Evolutionary conservation across 2,797 vertebrate genomes (phyloP).

Genomic region (Muscicapa comitata): DNA sequence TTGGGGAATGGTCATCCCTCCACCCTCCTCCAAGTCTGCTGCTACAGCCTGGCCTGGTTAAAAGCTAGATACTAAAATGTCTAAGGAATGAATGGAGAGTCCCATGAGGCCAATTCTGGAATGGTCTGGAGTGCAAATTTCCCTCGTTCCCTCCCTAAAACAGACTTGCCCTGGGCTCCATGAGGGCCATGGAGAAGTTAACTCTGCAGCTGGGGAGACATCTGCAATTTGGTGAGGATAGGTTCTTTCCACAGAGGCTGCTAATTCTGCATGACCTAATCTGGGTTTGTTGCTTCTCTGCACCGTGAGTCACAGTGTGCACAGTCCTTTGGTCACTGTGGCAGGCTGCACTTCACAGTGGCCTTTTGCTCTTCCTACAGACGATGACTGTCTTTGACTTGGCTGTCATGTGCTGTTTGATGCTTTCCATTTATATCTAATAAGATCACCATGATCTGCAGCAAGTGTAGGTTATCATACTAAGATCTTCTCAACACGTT

Average conservation of each 20-base stretch:
- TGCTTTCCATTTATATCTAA: neutral
- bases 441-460: neutral
- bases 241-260: constrained; percentile 51
- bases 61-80: neutral
- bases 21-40: neutral
- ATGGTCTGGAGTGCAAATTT: neutral
- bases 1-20: neutral
- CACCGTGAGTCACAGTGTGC: neutral
- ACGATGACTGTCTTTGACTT: neutral
- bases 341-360: neutral
- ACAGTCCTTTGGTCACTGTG: neutral
- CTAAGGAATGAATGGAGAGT: neutral
- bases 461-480: neutral
- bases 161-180: neutral
- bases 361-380: constrained; percentile 8
- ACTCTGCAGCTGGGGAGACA: constrained; percentile 23
- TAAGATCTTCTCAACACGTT: neutral
- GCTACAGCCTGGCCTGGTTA: neutral
- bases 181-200: neutral
- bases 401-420: constrained; percentile 1
- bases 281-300: constrained; percentile 22
- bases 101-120: neutral
- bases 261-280: constrained; percentile 53
- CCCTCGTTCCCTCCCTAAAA: neutral
- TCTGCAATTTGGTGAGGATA: neutral